phyloP scores from a whole-genome alignment of 2,113 vertebrate species.

The Epinephelus lanceolatus region DNA sequence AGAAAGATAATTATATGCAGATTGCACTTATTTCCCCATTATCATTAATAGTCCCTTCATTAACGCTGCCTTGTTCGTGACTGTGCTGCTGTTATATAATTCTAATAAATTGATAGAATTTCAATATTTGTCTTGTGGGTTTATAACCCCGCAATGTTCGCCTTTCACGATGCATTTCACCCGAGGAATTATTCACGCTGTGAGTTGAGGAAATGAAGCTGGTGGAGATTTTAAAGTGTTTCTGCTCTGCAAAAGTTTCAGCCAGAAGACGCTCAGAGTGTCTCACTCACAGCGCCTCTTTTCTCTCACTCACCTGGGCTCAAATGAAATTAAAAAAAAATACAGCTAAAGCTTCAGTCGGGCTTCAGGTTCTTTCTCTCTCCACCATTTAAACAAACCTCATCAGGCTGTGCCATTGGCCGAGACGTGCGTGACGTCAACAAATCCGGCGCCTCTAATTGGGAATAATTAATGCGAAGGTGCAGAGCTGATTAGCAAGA shows the following conservation, averaged over 20 bases:
- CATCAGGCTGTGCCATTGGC: conserved; percentile 57
- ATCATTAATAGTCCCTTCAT: conserved; percentile 59
- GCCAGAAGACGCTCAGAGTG: neutral
- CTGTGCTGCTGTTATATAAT: conserved; percentile 36
- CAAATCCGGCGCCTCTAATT: conserved; percentile 49
- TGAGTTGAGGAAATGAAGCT: conserved; percentile 3
- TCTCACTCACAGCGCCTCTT: neutral
- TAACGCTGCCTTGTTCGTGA: conserved; percentile 30
- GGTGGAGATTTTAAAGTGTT: neutral
- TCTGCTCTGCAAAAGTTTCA: neutral
- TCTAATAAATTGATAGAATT: conserved; percentile 40
- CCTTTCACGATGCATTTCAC: conserved; percentile 1
- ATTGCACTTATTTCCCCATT: conserved; percentile 63
- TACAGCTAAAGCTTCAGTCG: neutral
- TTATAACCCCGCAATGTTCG: neutral
- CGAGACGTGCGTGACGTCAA: conserved; percentile 64
- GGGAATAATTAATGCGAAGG: conserved; percentile 30
- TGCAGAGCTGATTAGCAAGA: conserved; percentile 38
- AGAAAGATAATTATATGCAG: conserved; percentile 52
- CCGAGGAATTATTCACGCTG: neutral
- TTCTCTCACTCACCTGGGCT: neutral
- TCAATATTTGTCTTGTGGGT: conserved; percentile 35
- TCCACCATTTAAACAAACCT: conserved; percentile 38
- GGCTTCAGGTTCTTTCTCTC: neutral
- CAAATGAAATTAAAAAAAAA: neutral